Conservation (phyloP, 2,113 vertebrate species). For the Centrocercus urophasianus region DNA sequence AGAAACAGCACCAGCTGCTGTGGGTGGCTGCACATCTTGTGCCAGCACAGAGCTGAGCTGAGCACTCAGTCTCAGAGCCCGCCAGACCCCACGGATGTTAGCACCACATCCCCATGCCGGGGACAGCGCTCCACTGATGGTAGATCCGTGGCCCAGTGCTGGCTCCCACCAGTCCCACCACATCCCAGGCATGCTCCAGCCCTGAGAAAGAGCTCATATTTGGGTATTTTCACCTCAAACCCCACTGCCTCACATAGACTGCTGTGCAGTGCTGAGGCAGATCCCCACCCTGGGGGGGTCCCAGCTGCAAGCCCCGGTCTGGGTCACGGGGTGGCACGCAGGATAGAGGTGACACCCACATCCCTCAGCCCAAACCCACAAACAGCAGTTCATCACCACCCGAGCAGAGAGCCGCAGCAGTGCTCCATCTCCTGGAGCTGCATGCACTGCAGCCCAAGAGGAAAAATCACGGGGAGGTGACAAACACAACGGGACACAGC, state of each 20-base stretch:
- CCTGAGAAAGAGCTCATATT: background rate
- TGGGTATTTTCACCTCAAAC: background rate
- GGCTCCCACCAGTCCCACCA: background rate
- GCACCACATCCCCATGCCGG: background rate
- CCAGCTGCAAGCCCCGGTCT: background rate
- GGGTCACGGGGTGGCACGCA: accelerated
- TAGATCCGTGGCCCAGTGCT: background rate
- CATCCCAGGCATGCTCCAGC: background rate
- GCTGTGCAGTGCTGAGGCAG: accelerated
- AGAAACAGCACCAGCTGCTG: accelerated
- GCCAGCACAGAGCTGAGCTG: background rate
- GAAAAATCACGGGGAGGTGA: accelerated
- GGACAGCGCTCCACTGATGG: accelerated
- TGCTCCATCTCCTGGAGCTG: background rate
- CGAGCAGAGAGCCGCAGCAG: accelerated
- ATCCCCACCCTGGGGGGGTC: too few relatives aligned
- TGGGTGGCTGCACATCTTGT: accelerated
- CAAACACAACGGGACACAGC: background rate
- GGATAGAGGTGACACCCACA: background rate
- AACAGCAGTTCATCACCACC: too few relatives aligned
- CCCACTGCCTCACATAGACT: accelerated
- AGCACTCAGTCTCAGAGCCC: background rate
- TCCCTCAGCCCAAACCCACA: background rate
- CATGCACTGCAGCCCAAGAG: background rate
- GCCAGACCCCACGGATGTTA: background rate